Conservation (phyloP, 2,113 vertebrate genomes). For the Macroglossus sobrinus region DNA sequence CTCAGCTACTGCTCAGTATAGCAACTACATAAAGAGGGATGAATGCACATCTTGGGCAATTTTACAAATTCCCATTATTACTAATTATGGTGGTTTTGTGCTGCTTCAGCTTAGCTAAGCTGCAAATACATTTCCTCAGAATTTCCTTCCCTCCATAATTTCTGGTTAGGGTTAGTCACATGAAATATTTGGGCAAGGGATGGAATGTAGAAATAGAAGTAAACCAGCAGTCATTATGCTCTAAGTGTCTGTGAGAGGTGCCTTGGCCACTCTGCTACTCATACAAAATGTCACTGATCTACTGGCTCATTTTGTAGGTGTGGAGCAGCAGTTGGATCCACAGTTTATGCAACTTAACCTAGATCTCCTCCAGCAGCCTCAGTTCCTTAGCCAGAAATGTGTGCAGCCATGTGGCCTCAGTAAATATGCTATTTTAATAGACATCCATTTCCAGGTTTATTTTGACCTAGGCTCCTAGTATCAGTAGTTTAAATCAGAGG, state of each 20-base stretch:
- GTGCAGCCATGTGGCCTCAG: neutral
- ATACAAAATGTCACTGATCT: accelerated
- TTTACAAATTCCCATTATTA: slow-evolving; percentile 36
- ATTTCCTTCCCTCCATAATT: neutral
- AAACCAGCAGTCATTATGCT: neutral
- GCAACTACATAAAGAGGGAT: neutral
- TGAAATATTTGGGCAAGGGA: neutral
- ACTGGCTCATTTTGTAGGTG: neutral
- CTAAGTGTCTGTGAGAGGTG: neutral
- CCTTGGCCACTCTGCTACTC: accelerated
- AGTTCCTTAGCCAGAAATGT: neutral
- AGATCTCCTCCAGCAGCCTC: neutral
- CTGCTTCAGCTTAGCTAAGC: neutral
- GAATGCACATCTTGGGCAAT: neutral
- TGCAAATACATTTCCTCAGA: neutral
- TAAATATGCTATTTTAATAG: neutral
- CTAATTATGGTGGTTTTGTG: neutral
- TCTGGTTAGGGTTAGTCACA: neutral
- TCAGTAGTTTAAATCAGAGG: neutral
- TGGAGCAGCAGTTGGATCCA: accelerated
- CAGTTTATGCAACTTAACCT: neutral
- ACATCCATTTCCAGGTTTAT: neutral
- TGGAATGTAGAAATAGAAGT: neutral
- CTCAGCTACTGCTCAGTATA: neutral
- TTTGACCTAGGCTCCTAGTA: neutral